phyloP scores from a whole-genome alignment of 2,113 vertebrate genomes.

The Zapornia atra region DNA sequence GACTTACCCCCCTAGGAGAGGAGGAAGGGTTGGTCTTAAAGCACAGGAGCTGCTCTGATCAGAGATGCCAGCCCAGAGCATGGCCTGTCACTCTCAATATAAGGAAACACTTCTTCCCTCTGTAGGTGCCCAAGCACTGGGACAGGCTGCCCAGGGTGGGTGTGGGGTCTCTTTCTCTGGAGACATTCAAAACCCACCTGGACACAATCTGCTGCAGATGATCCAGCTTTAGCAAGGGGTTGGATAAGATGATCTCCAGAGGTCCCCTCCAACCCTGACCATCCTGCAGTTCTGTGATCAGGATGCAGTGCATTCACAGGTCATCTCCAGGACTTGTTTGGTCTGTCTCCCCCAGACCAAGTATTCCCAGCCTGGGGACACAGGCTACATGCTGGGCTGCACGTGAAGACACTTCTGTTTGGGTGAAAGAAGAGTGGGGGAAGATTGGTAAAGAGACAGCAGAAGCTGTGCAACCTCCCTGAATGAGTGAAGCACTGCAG shows the following conservation, averaged over 20 bases:
- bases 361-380: not conserved
- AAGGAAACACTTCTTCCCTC: too few species aligned
- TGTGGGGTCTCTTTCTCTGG: too few species aligned
- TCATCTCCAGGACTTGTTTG: not conserved
- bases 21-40: not conserved
- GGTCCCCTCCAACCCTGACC: too few species aligned
- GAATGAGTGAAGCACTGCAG: fast-evolving
- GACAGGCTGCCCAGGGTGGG: too few species aligned
- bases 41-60: not conserved
- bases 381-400: not conserved
- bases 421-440: not conserved
- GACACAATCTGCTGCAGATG: too few species aligned
- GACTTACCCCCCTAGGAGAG: not conserved
- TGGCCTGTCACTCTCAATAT: too few species aligned
- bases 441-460: not conserved
- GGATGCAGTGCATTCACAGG: not conserved
- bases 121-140: too few species aligned
- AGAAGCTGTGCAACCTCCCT: not conserved
- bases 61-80: not conserved
- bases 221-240: too few species aligned
- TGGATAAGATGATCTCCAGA: too few species aligned
- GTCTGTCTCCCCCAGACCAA: not conserved
- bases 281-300: not conserved
- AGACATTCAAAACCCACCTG: too few species aligned
- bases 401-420: not conserved